These are phyloP conservation scores for Heterodera carotae DNA, from an alignment of 1,140 invertebrate genomes.

Conservation along the genomic window DNA sequence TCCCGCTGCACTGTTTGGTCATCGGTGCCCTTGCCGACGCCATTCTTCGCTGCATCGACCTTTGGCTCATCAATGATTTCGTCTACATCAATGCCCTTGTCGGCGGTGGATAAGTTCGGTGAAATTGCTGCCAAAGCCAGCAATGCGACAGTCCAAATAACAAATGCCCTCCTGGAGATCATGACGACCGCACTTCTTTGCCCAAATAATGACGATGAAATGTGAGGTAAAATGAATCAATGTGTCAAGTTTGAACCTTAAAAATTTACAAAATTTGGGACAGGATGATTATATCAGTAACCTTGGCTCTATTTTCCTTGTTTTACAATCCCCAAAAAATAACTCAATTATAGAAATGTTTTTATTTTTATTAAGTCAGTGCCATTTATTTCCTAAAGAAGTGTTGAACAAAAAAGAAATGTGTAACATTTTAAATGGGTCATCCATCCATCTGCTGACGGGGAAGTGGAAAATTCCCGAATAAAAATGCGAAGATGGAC, in stretches of 20 bases:
- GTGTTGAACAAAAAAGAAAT: no score
- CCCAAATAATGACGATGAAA: neutral
- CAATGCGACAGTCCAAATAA: conserved; percentile 8
- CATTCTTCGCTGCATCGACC: conserved; percentile 49
- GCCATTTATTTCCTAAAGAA: no score
- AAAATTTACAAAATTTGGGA: no score
- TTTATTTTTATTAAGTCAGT: no score
- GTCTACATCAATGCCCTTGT: conserved; percentile 46
- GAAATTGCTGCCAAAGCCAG: conserved; percentile 22
- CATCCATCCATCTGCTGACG: neutral
- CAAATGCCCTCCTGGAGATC: conserved; percentile 18
- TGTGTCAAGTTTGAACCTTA: neutral
- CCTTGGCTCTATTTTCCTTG: no score
- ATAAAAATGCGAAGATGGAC: neutral
- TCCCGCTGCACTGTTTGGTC: conserved; percentile 68
- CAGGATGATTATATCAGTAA: no score
- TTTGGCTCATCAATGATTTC: conserved; percentile 41
- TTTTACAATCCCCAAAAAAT: no score
- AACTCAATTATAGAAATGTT: no score
- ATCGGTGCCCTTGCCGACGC: conserved; percentile 31
- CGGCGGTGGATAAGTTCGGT: conserved; percentile 35
- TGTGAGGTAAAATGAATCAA: neutral
- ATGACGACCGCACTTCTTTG: neutral
- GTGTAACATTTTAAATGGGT: neutral
- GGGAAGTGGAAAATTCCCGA: neutral